Conservation (phyloP, 37 sponge, comb jelly and placozoan species). For the Beroe forskalii region DNA sequence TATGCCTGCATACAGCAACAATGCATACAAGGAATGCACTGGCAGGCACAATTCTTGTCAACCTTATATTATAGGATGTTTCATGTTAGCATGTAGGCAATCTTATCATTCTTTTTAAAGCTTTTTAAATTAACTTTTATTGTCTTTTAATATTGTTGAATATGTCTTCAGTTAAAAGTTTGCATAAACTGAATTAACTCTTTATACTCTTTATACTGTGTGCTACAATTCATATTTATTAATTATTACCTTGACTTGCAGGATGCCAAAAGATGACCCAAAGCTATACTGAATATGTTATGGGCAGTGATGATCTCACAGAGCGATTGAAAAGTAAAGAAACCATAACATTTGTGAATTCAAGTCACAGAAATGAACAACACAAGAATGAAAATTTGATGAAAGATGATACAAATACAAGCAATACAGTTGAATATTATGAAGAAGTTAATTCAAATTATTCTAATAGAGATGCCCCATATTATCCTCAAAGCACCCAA, state of each 20-base stretch:
- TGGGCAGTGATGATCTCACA: background rate
- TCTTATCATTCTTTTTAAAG: too few relatives aligned
- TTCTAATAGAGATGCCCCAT: background rate
- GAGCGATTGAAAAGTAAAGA: slow-evolving; percentile 5
- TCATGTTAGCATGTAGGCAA: too few relatives aligned
- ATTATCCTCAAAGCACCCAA: background rate
- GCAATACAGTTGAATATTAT: slow-evolving; percentile 12
- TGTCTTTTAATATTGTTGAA: too few relatives aligned
- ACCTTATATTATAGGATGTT: too few relatives aligned
- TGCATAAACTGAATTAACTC: too few relatives aligned
- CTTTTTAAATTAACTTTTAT: too few relatives aligned
- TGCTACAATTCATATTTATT: too few relatives aligned
- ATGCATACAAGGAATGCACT: too few relatives aligned
- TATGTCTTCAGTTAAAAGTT: too few relatives aligned
- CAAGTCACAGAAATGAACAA: slow-evolving; percentile 19
- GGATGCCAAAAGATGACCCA: background rate
- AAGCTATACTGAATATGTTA: background rate
- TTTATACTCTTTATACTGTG: too few relatives aligned
- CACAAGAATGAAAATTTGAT: slow-evolving; percentile 20
- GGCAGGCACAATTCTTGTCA: too few relatives aligned
- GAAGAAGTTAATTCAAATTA: background rate
- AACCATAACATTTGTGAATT: slow-evolving; percentile 27
- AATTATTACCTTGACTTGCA: background rate
- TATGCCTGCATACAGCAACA: too few relatives aligned
- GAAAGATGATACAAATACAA: background rate